Evolutionary conservation across 2,888 invertebrate species (phyloP).

Genomic region (Tridacna gigas): DNA sequence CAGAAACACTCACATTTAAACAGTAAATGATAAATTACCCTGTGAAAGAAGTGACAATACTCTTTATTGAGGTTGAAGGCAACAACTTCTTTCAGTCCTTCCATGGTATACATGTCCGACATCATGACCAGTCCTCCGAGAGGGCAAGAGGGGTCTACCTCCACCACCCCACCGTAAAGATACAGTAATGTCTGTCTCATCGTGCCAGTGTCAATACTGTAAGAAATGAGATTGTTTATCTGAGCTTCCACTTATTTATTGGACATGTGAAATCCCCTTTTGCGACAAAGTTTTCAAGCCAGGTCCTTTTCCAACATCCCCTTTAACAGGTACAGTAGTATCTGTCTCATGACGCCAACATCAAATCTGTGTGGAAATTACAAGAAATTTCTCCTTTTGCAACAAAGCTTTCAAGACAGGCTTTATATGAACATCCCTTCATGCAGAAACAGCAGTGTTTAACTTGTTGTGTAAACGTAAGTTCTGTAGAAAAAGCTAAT

Average conservation of each 20-base stretch:
- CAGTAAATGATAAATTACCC: too few relatives aligned
- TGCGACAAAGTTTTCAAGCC: too few relatives aligned
- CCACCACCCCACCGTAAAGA: constrained; percentile 96
- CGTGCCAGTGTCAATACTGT: constrained; percentile 77
- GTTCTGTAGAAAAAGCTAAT: too few relatives aligned
- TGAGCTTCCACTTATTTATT: too few relatives aligned
- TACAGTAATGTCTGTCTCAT: constrained; percentile 96
- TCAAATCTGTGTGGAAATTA: background rate
- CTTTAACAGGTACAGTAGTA: background rate
- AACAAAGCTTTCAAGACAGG: background rate
- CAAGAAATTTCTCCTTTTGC: background rate
- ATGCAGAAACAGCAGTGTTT: too few relatives aligned
- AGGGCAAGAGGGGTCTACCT: constrained; percentile 94
- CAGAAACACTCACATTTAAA: too few relatives aligned
- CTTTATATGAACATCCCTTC: too few relatives aligned
- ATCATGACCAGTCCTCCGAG: constrained; percentile 94
- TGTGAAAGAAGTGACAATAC: constrained; percentile 93
- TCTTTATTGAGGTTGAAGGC: constrained; percentile 94
- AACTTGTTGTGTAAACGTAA: too few relatives aligned
- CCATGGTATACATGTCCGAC: constrained; percentile 95
- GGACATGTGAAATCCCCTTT: too few relatives aligned
- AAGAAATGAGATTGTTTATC: constrained; percentile 5
- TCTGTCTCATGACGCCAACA: background rate
- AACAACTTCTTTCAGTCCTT: constrained; percentile 96
- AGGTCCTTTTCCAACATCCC: too few relatives aligned